Conservation (phyloP, 2,797 vertebrate species). For the Gadopsis marmoratus region DNA sequence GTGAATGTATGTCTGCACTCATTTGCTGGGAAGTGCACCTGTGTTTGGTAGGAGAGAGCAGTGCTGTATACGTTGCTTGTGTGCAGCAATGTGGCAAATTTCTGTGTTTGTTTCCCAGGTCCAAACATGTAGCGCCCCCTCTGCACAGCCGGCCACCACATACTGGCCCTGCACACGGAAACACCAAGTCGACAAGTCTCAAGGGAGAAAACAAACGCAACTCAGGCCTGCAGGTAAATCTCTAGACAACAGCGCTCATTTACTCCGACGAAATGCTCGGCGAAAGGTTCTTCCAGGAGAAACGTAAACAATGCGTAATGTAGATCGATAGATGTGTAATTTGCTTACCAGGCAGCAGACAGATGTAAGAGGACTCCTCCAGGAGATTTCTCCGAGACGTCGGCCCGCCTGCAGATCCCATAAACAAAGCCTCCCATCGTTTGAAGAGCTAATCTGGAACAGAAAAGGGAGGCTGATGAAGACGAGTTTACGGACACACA, state of each 20-base stretch:
- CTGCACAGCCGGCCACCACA: constrained; percentile 83
- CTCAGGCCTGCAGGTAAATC: rapidly evolving
- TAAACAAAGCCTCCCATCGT: constrained; percentile 86
- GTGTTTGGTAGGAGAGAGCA: constrained; percentile 73
- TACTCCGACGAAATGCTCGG: no score
- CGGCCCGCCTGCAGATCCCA: constrained; percentile 84
- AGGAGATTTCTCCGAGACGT: constrained; percentile 81
- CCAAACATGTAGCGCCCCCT: constrained; percentile 89
- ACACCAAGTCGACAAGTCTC: background rate
- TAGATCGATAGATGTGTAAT: background rate
- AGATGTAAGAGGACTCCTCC: constrained; percentile 82
- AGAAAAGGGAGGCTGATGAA: background rate
- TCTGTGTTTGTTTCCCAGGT: constrained; percentile 82
- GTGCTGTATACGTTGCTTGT: constrained; percentile 83
- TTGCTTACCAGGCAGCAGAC: constrained; percentile 83
- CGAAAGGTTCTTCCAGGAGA: background rate
- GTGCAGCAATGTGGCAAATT: constrained; percentile 88
- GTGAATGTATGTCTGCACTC: no score
- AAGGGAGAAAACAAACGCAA: background rate
- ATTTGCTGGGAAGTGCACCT: constrained; percentile 35
- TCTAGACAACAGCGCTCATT: background rate
- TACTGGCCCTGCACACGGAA: constrained; percentile 79
- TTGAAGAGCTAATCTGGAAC: constrained; percentile 89
- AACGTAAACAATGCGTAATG: background rate
- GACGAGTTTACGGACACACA: background rate